Conservation (phyloP, 2,113 vertebrate species). For the Rhipidura dahli region DNA sequence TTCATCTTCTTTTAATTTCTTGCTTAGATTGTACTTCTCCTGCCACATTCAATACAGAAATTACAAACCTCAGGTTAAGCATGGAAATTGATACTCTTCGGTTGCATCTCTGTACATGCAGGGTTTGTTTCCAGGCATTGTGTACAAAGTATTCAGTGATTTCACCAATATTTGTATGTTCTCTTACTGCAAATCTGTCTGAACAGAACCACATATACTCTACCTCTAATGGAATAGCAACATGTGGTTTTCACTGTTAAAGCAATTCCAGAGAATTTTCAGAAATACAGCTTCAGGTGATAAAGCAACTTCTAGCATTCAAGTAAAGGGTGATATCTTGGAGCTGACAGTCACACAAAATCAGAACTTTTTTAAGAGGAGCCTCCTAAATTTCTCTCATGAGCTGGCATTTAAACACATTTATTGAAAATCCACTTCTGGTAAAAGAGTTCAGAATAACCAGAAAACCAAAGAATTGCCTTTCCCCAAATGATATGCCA, state of each 20-base stretch:
- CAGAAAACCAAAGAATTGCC: neutral
- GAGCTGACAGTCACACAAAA: neutral
- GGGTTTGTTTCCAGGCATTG: neutral
- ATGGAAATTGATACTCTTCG: neutral
- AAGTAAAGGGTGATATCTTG: neutral
- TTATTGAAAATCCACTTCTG: neutral
- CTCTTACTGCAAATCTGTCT: neutral
- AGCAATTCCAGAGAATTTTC: neutral
- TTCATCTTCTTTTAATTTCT: neutral
- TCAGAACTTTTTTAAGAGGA: neutral
- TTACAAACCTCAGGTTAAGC: neutral
- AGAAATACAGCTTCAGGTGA: neutral
- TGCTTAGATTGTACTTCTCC: neutral
- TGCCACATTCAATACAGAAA: neutral
- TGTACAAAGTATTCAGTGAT: neutral
- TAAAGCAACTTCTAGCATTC: neutral
- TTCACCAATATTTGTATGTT: neutral
- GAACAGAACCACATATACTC: neutral
- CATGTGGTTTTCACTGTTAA: neutral
- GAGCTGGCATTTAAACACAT: neutral
- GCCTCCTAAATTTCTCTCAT: neutral
- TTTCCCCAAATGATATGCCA: neutral
- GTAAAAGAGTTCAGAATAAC: neutral
- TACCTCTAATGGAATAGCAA: accelerated
- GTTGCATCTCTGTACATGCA: accelerated